Conservation (phyloP, 1,140 invertebrate species). For the Phymastichus coffea region DNA sequence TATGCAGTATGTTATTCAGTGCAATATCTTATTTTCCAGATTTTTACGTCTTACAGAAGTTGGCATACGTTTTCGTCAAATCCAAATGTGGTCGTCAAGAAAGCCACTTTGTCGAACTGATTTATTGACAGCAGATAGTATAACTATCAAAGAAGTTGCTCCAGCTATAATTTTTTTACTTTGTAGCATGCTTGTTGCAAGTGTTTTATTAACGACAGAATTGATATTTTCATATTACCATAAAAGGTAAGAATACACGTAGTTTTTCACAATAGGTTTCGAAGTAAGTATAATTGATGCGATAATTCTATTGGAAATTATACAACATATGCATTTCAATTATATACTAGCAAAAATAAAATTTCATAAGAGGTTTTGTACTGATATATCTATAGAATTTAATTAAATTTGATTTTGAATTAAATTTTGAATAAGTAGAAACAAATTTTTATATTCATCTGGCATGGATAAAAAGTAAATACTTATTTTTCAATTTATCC, state of each 20-base stretch:
- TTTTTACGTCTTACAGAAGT: conserved; percentile 11
- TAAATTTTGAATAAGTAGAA: no score
- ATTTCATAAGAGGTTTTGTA: no score
- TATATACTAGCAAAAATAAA: no score
- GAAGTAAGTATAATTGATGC: no score
- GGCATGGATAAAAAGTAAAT: no score
- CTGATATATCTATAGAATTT: no score
- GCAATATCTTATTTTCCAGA: neutral
- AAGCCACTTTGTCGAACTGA: conserved; percentile 13
- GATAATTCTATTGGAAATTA: no score
- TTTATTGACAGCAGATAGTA: conserved; percentile 10
- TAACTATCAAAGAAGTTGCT: conserved; percentile 10
- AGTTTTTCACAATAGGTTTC: neutral
- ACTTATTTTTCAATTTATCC: no score
- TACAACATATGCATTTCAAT: no score
- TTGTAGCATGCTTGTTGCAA: conserved; percentile 2
- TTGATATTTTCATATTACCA: neutral
- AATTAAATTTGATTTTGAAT: no score
- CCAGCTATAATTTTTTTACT: conserved; percentile 16
- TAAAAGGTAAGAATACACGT: neutral
- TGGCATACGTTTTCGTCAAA: neutral
- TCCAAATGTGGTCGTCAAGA: neutral
- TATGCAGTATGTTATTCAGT: neutral
- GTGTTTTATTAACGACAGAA: neutral
- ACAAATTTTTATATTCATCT: no score